Base-by-base conservation (phyloP, 2,797 vertebrate species). In the Gymnoscopelus microlampas region DNA sequence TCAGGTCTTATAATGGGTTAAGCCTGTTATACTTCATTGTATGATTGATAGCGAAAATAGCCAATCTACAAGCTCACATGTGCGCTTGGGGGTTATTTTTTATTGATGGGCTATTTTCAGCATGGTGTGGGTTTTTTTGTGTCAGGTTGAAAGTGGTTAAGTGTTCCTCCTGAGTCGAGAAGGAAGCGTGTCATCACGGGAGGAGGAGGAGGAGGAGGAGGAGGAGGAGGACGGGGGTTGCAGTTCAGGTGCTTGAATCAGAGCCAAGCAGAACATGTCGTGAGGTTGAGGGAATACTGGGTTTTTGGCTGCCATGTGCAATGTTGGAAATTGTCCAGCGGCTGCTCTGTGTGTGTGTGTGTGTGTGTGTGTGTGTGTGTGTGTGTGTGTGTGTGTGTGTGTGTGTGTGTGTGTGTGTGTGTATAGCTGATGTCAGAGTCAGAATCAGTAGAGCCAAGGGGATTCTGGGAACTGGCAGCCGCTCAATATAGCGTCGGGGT, bases 381-480 rank as follows among this genome's bases (percentile, higher is more conserved):
- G 2, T 29, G 26, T 19, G 19, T 19, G 19, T 29, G 26, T 29
- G 2, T 29, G 2, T 29, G 26, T 29, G 26, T 29, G 26, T 29
- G 26, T 29, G 26, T 29, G 19, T 19, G 26, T 4, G 29, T 5
- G 29, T 32, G 29, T 5, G 50, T 6, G 32, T 6, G 78, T 75
- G 53, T 73, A 68, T 66, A 70, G 69, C 81, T 90, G 86, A 89
- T 91, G 88, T 92, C 89, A 93, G 88, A 85, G 88, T 91, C 89
- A 93, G 88, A 85, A 85, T 67, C 48, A 66, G 62, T 78, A 71
- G 83, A 83, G 89, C 87, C 85, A 84, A 73, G 63, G 80, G 82
- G 84, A 86, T 88, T 87, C 79, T 91, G 78, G 85, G 88, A 91
- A 83, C 78, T 89, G 88, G 85, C 92, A 85, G 81, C 23, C 68